Base-by-base conservation (phyloP, 1,140 invertebrate genomes). In the Drosophila mayri region DNA sequence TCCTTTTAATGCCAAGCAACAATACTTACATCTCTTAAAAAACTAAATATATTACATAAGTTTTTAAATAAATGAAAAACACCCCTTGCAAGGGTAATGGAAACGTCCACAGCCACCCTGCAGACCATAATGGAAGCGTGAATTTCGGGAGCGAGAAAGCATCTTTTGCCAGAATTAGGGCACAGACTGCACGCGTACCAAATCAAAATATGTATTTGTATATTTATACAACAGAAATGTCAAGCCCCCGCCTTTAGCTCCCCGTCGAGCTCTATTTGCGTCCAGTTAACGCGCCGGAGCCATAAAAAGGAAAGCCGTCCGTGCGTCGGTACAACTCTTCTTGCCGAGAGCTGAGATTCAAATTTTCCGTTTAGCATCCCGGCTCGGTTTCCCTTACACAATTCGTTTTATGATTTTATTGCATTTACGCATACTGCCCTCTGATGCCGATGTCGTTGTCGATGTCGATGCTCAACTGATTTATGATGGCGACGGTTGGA, bases 391-490 rank as follows among this genome's bases (percentile, higher is more conserved):
- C 66, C 59, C 72, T 73, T 74, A 79, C 62, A 84, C 80, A 87
- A 84, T 88, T 90, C 84, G 52, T 90, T 88, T 88, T 88, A 88
- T 88, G 84, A 84, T 90, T 88, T 90, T 88, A 87, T 87, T 87
- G 84, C 84, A 87, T 87, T 83, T 88, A 87, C 84, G 84, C 84
- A 87, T 87, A 88, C 88, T 88, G 84, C 75, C 66, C 59, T 61
- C 62, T 46, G 59, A 55, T 59, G 46, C 11, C 52, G 59, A 54
- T 58, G 52, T 4, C 60, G 50, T 35, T 57, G 70, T 58, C 72
- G 59, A 58, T 76, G 75, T 67, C 83, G 79, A 76, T 87, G 84
- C 81, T 60, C 80, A 74, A 88, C 84, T 88, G 84, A 88, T 88
- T 88, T 88, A 88, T 88, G 84, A 32, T 70, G 50, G 79, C 74